Conservation (phyloP, 2,888 invertebrate species). For the Noctua fimbriata region DNA sequence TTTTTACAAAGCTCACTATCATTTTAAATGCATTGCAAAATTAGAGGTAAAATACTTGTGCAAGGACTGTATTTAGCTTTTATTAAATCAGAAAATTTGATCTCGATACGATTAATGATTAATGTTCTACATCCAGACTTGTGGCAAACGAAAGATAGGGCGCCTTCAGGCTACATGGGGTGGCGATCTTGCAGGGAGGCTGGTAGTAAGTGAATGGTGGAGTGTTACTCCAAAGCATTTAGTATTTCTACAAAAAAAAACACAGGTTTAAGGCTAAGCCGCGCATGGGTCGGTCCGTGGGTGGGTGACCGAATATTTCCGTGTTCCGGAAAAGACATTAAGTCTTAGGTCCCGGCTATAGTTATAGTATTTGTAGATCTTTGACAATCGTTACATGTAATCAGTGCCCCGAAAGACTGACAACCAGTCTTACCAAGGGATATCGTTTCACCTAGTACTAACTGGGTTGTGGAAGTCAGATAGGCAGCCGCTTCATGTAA, state of each 20-base stretch:
- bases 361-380: neutral
- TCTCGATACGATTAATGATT: neutral
- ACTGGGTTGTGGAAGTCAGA: neutral
- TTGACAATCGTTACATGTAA: neutral
- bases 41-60: neutral
- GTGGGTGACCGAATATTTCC: neutral
- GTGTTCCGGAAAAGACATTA: neutral
- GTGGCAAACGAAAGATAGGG: neutral
- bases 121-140: neutral
- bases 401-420: neutral
- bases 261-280: too few relatives aligned
- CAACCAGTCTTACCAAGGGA: neutral
- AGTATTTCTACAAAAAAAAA: too few relatives aligned
- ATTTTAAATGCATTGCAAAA: neutral
- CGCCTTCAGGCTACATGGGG: neutral
- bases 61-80: neutral
- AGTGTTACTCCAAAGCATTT: too few relatives aligned
- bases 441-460: neutral
- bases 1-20: neutral
- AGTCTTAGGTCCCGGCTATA: neutral
- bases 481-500: neutral
- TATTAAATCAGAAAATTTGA: neutral
- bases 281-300: too few relatives aligned
- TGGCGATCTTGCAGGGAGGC: neutral
- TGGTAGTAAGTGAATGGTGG: neutral